phyloP scores from a whole-genome alignment of 2,113 vertebrate genomes.

The Suricata suricatta region DNA sequence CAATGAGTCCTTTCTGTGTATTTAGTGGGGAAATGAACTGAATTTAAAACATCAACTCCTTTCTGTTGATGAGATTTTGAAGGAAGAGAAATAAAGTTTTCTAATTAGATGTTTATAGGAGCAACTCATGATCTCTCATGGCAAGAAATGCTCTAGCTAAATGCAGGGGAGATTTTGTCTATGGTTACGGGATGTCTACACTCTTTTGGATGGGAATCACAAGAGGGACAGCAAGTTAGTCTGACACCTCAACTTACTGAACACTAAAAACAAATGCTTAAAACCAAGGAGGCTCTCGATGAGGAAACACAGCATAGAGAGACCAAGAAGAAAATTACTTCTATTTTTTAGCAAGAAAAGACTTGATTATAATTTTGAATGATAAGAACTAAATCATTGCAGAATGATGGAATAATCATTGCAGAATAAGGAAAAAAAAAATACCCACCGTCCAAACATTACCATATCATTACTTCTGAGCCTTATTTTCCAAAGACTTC shows the following conservation, averaged over 20 bases:
- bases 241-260: neutral
- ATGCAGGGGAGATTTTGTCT: neutral
- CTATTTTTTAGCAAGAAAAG: neutral
- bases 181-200: neutral
- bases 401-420: neutral
- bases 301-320: neutral
- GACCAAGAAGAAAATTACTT: neutral
- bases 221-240: neutral
- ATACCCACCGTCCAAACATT: neutral
- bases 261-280: slow-evolving; percentile 1
- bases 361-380: neutral
- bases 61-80: neutral
- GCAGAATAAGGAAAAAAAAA: neutral
- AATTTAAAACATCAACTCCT: neutral
- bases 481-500: neutral
- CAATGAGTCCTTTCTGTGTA: neutral
- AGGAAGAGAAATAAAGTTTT: neutral
- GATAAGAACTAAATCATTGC: neutral
- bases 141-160: neutral
- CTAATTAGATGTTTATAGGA: neutral
- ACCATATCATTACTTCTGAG: neutral
- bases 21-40: neutral
- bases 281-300: neutral
- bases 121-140: neutral
- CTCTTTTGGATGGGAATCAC: neutral